Conservation (phyloP, 2,888 invertebrate species). For the Pristionchus entomophagus region DNA sequence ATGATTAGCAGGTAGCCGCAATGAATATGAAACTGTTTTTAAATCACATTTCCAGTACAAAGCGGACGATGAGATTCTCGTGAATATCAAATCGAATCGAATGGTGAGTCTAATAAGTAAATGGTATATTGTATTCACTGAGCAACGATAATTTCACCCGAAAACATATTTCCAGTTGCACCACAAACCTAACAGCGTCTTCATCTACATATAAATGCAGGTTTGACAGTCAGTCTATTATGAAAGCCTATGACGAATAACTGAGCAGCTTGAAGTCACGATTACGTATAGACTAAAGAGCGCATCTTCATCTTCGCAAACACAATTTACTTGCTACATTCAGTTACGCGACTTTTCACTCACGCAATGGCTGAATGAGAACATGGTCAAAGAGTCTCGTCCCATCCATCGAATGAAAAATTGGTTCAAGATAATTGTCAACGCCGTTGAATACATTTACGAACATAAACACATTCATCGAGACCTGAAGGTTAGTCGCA, state of each 20-base stretch:
- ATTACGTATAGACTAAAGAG: background rate
- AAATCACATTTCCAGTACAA: background rate
- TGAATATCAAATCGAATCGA: no score
- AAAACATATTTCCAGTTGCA: background rate
- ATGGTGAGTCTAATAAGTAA: no score
- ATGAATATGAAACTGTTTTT: background rate
- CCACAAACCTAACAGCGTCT: background rate
- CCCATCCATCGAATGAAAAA: background rate
- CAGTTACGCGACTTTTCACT: background rate
- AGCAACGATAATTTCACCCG: no score
- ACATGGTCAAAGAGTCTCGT: background rate
- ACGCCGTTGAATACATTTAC: background rate
- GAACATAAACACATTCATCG: no score
- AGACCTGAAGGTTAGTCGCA: no score
- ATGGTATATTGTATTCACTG: no score
- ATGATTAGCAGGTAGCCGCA: background rate
- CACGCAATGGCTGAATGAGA: background rate
- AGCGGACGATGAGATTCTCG: no score
- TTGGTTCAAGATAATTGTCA: no score
- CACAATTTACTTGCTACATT: no score
- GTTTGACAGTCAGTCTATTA: background rate
- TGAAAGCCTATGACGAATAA: background rate
- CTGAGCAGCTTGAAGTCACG: no score
- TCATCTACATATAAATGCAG: slow-evolving; percentile 1
- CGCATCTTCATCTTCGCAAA: no score